These are phyloP conservation scores for Nasonia longicornis DNA, from an alignment of 1,140 invertebrate species.

Conservation along the genomic window DNA sequence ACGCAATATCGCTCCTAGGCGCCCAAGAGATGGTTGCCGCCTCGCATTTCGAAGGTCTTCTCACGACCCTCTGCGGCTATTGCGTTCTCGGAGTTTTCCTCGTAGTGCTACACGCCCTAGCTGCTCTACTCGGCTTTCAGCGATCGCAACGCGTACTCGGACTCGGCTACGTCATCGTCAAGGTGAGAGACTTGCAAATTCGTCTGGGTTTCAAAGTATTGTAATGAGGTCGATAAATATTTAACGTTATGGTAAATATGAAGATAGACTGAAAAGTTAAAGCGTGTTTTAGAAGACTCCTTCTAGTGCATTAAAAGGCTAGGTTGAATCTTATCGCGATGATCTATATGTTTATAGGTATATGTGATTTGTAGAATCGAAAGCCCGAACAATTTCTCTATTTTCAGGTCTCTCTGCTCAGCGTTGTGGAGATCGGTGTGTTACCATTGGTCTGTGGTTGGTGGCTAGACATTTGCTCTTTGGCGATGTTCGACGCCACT, in stretches of 20 bases:
- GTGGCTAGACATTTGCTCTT: conserved; percentile 98
- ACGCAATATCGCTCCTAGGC: conserved; percentile 82
- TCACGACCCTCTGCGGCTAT: conserved; percentile 95
- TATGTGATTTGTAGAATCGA: no score
- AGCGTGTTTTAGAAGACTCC: no score
- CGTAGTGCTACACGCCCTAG: conserved; percentile 85
- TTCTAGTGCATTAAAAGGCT: no score
- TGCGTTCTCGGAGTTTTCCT: conserved; percentile 88
- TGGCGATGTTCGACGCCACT: conserved; percentile 94
- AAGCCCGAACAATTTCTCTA: neutral
- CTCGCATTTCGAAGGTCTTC: conserved; percentile 91
- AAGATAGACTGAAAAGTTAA: no score
- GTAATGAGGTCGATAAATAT: no score
- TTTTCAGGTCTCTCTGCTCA: conserved; percentile 80
- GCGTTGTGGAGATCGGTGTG: conserved; percentile 95
- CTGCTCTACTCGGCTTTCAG: conserved; percentile 81
- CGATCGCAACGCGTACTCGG: conserved; percentile 89
- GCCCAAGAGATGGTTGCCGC: conserved; percentile 81
- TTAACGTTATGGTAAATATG: no score
- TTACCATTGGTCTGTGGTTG: conserved; percentile 97
- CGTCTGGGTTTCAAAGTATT: neutral
- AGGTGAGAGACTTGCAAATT: conserved; percentile 64
- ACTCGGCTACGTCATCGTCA: conserved; percentile 97
- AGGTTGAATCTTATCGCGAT: no score
- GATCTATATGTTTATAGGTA: no score